These are phyloP conservation scores for Tinea semifulvella DNA, from an alignment of 2,888 invertebrate species.

Conservation along the genomic window DNA sequence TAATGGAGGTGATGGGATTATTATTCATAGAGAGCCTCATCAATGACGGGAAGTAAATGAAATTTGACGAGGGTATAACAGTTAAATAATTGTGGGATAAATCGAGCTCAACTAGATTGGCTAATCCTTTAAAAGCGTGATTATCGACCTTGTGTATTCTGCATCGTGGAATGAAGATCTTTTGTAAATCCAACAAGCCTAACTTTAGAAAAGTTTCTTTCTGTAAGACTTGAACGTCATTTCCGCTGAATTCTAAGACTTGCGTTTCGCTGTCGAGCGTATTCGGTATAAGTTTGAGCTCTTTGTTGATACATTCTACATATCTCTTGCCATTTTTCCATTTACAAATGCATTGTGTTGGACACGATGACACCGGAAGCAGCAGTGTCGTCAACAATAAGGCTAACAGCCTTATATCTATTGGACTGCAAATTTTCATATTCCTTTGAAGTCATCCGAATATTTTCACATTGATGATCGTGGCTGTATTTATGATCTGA, in stretches of 20 bases:
- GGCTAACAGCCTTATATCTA: slow-evolving; percentile 54
- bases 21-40: slow-evolving; percentile 84
- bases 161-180: slow-evolving; percentile 83
- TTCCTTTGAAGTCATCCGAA: slow-evolving; percentile 41
- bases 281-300: slow-evolving; percentile 78
- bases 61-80: slow-evolving; percentile 80
- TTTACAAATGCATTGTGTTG: slow-evolving; percentile 84
- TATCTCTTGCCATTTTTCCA: slow-evolving; percentile 94
- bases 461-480: slow-evolving; percentile 8
- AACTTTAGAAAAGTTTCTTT: slow-evolving; percentile 82
- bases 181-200: slow-evolving; percentile 85
- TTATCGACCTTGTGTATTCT: slow-evolving; percentile 80
- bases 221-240: slow-evolving; percentile 80
- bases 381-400: slow-evolving; percentile 45
- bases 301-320: slow-evolving; percentile 85
- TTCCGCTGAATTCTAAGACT: slow-evolving; percentile 86
- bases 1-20: slow-evolving; percentile 81
- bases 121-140: slow-evolving; percentile 83
- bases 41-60: slow-evolving; percentile 79
- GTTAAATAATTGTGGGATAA: slow-evolving; percentile 83
- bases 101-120: slow-evolving; percentile 89
- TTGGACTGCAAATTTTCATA: slow-evolving; percentile 45
- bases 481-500: slow-evolving; percentile 23
- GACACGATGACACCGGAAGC: slow-evolving; percentile 69
- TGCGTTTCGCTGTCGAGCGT: slow-evolving; percentile 86